Conservation (phyloP, 2,797 vertebrate species). For the Potorous gilbertii region DNA sequence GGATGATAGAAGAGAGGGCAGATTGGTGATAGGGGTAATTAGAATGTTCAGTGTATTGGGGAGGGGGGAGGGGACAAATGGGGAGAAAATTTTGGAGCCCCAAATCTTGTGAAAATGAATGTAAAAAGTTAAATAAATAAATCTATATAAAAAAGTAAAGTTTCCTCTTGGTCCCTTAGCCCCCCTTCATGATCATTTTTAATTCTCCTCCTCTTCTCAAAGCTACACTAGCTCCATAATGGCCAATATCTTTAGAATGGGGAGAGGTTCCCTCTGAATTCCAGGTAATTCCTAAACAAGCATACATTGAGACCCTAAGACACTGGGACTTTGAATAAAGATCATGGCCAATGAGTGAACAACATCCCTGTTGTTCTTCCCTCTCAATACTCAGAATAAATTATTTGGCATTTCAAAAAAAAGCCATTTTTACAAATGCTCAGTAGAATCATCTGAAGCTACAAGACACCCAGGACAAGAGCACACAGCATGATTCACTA, state of each 20-base stretch:
- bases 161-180: no score
- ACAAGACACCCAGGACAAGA: background rate
- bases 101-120: no score
- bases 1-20: no score
- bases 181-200: background rate
- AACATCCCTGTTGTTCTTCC: background rate
- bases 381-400: background rate
- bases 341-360: background rate
- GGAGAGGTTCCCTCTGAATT: background rate
- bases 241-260: background rate
- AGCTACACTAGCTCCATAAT: background rate
- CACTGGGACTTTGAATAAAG: background rate
- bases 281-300: background rate
- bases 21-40: no score
- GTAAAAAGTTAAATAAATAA: no score
- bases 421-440: background rate
- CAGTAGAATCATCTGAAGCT: background rate
- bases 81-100: no score
- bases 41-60: no score
- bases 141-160: no score
- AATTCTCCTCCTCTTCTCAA: background rate
- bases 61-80: no score
- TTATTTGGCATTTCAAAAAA: background rate
- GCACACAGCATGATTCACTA: background rate
- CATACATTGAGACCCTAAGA: background rate